Evolutionary conservation across 1,140 invertebrate species (phyloP).

Genomic region (Brachionus plicatilis): DNA sequence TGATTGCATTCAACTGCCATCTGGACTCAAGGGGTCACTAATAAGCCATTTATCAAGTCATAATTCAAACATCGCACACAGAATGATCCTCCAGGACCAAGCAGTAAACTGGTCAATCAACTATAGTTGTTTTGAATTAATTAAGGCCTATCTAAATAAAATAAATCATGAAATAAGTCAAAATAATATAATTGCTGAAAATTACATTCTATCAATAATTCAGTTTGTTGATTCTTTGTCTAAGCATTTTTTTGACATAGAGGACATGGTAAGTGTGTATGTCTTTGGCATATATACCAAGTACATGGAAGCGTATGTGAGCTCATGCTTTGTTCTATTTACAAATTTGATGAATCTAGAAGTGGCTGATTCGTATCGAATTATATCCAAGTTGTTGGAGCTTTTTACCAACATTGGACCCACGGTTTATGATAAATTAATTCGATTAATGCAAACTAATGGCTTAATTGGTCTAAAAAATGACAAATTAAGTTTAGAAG

Average conservation of each 20-base stretch:
- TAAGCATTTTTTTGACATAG: slow-evolving; percentile 23
- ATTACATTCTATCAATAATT: background rate
- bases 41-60: background rate
- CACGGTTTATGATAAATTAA: background rate
- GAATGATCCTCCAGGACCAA: slow-evolving; percentile 25
- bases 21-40: background rate
- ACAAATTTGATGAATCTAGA: slow-evolving; percentile 24
- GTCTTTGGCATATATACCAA: background rate
- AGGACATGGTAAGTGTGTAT: background rate
- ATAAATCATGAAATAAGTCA: background rate
- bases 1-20: background rate
- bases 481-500: background rate
- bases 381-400: background rate
- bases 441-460: background rate
- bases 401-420: background rate
- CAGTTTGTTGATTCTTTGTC: slow-evolving; percentile 1
- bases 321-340: background rate
- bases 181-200: background rate
- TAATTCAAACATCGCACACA: background rate
- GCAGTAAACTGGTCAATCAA: background rate
- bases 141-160: background rate
- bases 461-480: background rate
- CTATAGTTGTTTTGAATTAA: background rate
- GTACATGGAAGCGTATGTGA: background rate
- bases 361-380: background rate